Evolutionary conservation across 2,113 vertebrate species (phyloP).

Genomic region (Corythornis madagascariensis): DNA sequence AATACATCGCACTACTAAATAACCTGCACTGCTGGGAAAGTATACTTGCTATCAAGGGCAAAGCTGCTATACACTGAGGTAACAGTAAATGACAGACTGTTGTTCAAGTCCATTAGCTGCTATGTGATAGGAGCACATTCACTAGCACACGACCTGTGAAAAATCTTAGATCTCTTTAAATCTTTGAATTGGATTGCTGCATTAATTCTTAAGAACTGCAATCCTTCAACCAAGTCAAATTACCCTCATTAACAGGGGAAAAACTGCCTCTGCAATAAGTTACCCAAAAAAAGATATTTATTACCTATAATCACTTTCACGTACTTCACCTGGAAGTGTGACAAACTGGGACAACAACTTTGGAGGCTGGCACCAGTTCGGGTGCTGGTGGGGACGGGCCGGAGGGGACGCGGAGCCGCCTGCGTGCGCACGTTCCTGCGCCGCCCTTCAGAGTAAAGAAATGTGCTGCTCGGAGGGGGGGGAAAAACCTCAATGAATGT

Average conservation of each 20-base stretch:
- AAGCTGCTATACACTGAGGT: conserved; percentile 85
- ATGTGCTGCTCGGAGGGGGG: neutral
- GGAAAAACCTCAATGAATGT: conserved; percentile 36
- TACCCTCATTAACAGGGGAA: conserved; percentile 99
- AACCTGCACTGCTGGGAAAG: conserved; percentile 88
- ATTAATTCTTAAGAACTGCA: conserved; percentile 99
- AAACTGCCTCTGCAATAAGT: conserved; percentile 99
- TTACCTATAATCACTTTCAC: conserved; percentile 95
- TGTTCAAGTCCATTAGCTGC: conserved; percentile 99
- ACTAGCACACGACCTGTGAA: conserved; percentile 98
- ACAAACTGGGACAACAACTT: conserved; percentile 63
- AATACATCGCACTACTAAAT: conserved; percentile 81
- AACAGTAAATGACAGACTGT: conserved; percentile 93
- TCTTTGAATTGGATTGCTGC: conserved; percentile 95
- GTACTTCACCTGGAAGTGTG: conserved; percentile 72
- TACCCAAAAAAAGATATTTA: conserved; percentile 89
- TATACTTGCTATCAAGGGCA: conserved; percentile 90
- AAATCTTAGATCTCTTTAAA: conserved; percentile 99
- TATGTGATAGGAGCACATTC: conserved; percentile 95
- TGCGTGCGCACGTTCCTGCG: neutral
- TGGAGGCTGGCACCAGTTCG: conserved; percentile 29
- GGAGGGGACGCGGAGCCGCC: neutral
- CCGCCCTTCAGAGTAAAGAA: neutral
- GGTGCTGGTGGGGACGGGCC: neutral
- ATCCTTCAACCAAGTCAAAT: conserved; percentile 99